phyloP scores from a whole-genome alignment of 2,888 invertebrate species.

The Augochlorella aurata region DNA sequence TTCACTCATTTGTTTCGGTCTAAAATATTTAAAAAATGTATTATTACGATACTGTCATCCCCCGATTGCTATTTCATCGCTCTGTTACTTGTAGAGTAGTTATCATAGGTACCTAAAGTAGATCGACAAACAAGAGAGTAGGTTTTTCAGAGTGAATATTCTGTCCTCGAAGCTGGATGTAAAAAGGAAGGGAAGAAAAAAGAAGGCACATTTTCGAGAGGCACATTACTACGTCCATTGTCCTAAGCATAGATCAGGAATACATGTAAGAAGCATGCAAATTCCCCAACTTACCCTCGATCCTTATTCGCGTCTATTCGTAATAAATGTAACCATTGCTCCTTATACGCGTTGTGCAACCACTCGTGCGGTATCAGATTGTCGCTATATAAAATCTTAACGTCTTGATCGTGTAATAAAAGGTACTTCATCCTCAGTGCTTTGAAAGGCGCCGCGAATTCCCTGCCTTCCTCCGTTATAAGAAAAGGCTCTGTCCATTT shows the following conservation, averaged over 20 bases:
- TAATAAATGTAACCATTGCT: constrained; percentile 88
- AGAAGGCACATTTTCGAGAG: constrained; percentile 31
- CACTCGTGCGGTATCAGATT: constrained; percentile 88
- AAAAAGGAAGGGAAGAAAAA: constrained; percentile 38
- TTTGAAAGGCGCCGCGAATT: constrained; percentile 86
- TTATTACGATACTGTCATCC: background rate
- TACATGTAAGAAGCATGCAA: constrained; percentile 39
- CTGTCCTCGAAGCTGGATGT: constrained; percentile 70
- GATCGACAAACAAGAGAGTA: constrained; percentile 61
- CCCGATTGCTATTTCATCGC: background rate
- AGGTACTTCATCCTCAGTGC: constrained; percentile 87
- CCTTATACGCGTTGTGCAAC: constrained; percentile 86
- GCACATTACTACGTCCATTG: constrained; percentile 33
- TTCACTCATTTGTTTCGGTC: constrained; percentile 81
- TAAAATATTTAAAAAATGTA: constrained; percentile 62
- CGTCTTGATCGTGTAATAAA: constrained; percentile 87
- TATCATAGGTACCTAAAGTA: constrained; percentile 64
- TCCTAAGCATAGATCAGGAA: constrained; percentile 34
- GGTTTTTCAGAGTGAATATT: constrained; percentile 59
- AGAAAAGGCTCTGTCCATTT: constrained; percentile 83
- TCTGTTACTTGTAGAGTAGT: constrained; percentile 9
- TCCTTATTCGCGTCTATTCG: constrained; percentile 88
- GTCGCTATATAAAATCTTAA: constrained; percentile 86
- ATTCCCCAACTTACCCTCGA: constrained; percentile 84
- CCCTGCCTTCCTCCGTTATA: constrained; percentile 84